Base-by-base conservation (phyloP, 2,888 invertebrate genomes). In the Xanthorhoe designata region DNA sequence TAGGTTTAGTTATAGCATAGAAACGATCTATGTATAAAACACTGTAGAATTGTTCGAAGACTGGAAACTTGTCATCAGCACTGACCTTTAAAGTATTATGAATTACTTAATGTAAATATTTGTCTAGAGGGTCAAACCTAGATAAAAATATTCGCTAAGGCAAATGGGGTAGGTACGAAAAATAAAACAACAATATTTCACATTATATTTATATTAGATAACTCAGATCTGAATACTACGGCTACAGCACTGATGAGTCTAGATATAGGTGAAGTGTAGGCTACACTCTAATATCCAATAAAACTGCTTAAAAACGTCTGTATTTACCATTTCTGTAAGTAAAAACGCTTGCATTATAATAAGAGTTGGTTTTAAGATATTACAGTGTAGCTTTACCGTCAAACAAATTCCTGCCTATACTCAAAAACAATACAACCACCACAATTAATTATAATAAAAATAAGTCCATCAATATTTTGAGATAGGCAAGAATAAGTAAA, bases 141-240 rank as follows among this genome's bases (percentile, higher is more conserved):
- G 13, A 9, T 13, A 3, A 2, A 2, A 13, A 42, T 42, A 42
- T 82, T 89, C 90, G 90, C 90, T 63, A 2, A 53, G 80, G 81
- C 81, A 56, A 66, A 70, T 61, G 57, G 80, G 79, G 38, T 19
- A 29, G 79, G 38, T 19, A 29, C 66, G 68, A 68, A 61, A 91
- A 92, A 92, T 92, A 69, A 93, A 92, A 93, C 92, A 89, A 92
- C 88, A 86, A 62, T 73, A 78, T 81, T 84, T 89, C 87, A 92
- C 93, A 92, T 89, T 91, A 92, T 91, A 87, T 90, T 91, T 93
- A 93, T 93, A 91, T 91, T 83, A 74, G 69, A 65, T 89, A 87
- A 90, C 86, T 86, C 85, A 92, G 92, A 92, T 88, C 91, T 88
- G 90, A 85, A 66, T 76, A 83, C 86, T 85, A 86, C 80, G 78